These are phyloP conservation scores for Perdita meconis DNA, from an alignment of 2,888 invertebrate species.

Conservation along the genomic window DNA sequence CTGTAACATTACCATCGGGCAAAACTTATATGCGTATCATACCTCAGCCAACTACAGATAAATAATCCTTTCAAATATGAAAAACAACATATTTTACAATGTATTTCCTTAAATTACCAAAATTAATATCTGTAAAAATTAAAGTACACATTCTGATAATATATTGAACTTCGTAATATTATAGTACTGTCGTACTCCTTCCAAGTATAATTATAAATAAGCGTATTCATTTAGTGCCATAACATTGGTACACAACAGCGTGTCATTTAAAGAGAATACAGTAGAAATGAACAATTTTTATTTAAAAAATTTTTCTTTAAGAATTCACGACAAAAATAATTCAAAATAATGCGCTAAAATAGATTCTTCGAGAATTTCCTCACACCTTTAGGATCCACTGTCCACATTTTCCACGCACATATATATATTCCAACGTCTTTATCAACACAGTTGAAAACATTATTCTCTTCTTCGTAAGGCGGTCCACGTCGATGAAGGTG, in stretches of 20 bases:
- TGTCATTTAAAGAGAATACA: constrained; percentile 38
- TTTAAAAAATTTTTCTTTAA: constrained; percentile 33
- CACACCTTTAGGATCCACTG: constrained; percentile 13
- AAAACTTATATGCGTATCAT: constrained; percentile 92
- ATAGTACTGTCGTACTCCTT: constrained; percentile 29
- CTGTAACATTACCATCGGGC: constrained; percentile 92
- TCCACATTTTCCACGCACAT: constrained; percentile 29
- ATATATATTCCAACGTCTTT: constrained; percentile 21
- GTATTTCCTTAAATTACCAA: constrained; percentile 42
- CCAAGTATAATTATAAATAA: constrained; percentile 56
- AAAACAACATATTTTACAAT: constrained; percentile 34
- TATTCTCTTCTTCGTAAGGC: constrained; percentile 25
- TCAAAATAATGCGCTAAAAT: constrained; percentile 39
- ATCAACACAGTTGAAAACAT: constrained; percentile 37
- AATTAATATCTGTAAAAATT: constrained; percentile 42
- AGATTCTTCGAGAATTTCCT: constrained; percentile 18
- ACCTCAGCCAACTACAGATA: constrained; percentile 85
- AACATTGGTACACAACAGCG: constrained; percentile 38
- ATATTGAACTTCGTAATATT: constrained; percentile 41
- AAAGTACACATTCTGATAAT: constrained; percentile 45
- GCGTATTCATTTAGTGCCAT: constrained; percentile 54
- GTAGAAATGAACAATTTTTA: constrained; percentile 41
- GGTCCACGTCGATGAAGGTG: constrained; percentile 32
- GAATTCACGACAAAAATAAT: constrained; percentile 47
- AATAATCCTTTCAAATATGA: constrained; percentile 36